phyloP scores from a whole-genome alignment of 2,888 invertebrate genomes.

The Phyto melanocephala region DNA sequence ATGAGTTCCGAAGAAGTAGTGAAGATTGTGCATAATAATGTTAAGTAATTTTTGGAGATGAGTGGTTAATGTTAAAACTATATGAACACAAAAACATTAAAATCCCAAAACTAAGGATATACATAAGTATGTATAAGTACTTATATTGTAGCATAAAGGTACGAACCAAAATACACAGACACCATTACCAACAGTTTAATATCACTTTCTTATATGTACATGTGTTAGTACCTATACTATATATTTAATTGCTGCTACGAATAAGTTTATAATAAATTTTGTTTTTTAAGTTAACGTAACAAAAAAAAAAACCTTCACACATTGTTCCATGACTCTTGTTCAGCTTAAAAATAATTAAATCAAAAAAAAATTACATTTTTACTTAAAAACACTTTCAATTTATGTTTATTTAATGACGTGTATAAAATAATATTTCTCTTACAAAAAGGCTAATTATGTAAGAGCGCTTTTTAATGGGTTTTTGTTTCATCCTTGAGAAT shows the following conservation, averaged over 20 bases:
- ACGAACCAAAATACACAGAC: too few species aligned
- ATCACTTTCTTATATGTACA: background rate
- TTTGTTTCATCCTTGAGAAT: background rate
- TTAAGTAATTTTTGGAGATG: background rate
- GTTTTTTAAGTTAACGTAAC: background rate
- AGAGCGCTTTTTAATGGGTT: background rate
- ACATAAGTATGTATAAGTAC: too few species aligned
- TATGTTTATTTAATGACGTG: background rate
- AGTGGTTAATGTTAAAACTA: constrained; percentile 6
- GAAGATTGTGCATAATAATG: background rate
- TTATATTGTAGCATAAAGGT: too few species aligned
- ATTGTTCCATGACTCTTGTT: background rate
- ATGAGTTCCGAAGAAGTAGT: too few species aligned
- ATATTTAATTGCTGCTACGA: background rate
- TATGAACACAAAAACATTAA: background rate
- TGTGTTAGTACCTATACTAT: background rate
- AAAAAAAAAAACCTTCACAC: background rate
- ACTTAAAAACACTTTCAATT: background rate
- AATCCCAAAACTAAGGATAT: background rate
- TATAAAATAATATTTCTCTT: background rate
- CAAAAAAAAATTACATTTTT: background rate
- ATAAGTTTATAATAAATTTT: constrained; percentile 14
- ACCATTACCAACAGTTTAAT: background rate
- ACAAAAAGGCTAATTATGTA: background rate
- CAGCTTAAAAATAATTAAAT: background rate